Conservation (phyloP, 2,888 invertebrate genomes). For the Pseudolycoriella hygida region DNA sequence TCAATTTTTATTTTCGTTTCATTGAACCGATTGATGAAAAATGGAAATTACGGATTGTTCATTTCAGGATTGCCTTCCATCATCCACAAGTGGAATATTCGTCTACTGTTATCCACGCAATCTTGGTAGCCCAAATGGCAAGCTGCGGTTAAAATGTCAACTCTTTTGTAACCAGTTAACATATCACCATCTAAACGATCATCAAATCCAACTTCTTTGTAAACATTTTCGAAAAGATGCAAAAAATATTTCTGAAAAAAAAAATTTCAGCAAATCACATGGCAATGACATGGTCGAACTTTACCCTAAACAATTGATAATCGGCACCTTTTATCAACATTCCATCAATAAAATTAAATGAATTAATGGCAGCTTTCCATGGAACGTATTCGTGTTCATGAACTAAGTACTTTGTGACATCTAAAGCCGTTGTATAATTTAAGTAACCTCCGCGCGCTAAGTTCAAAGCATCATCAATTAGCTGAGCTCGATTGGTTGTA, state of each 20-base stretch:
- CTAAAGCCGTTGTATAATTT: constrained; percentile 53
- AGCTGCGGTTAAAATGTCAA: constrained; percentile 53
- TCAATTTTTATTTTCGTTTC: background rate
- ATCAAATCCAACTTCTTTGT: constrained; percentile 49
- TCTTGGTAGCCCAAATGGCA: constrained; percentile 56
- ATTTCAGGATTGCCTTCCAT: constrained; percentile 49
- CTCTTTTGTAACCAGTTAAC: constrained; percentile 49
- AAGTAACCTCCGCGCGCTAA: constrained; percentile 36
- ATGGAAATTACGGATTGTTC: constrained; percentile 49
- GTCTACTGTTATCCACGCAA: constrained; percentile 54
- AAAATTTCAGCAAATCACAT: background rate
- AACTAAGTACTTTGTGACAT: constrained; percentile 59
- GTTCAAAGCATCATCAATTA: constrained; percentile 74
- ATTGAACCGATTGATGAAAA: background rate
- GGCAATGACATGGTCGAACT: background rate
- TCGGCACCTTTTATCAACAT: constrained; percentile 60
- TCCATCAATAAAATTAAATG: constrained; percentile 56
- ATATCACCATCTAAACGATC: constrained; percentile 38
- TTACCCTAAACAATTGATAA: constrained; percentile 47
- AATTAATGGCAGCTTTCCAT: constrained; percentile 66
- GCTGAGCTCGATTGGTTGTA: constrained; percentile 66
- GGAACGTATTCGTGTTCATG: constrained; percentile 74
- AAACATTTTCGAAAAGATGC: constrained; percentile 44
- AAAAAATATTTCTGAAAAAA: constrained; percentile 44
- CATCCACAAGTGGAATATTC: constrained; percentile 61